phyloP scores from a whole-genome alignment of 2,113 vertebrate genomes.

The Centropristis striata region DNA sequence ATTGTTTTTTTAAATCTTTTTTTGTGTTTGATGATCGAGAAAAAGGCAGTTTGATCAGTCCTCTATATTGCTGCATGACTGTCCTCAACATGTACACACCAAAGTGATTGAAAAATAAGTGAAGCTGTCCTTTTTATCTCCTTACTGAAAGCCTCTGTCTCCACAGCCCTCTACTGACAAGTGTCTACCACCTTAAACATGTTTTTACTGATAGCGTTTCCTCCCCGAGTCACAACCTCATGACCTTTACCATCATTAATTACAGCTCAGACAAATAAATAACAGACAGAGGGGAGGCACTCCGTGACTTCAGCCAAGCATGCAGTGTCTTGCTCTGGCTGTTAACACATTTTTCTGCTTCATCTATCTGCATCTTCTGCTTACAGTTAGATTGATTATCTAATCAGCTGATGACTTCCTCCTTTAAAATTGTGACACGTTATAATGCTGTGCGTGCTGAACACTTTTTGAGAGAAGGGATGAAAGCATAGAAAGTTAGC shows the following conservation, averaged over 20 bases:
- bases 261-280: constrained; percentile 70
- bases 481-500: neutral
- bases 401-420: neutral
- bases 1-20: neutral
- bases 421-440: neutral
- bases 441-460: neutral
- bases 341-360: constrained; percentile 43
- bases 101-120: neutral
- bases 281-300: constrained; percentile 44
- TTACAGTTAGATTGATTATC: constrained; percentile 9
- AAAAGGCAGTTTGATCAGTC: neutral
- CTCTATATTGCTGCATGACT: neutral
- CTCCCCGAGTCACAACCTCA: constrained; percentile 45
- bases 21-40: neutral
- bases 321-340: constrained; percentile 50
- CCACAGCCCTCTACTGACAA: constrained; percentile 17
- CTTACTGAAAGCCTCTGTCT: constrained; percentile 24
- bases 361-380: constrained; percentile 20
- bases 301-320: constrained; percentile 34
- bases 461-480: neutral
- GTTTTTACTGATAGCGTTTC: constrained; percentile 59
- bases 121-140: neutral
- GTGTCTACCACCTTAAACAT: constrained; percentile 50
- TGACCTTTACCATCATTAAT: constrained; percentile 64
- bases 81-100: neutral